Conservation (phyloP, 2,888 invertebrate species). For the Parnassius glacialis region DNA sequence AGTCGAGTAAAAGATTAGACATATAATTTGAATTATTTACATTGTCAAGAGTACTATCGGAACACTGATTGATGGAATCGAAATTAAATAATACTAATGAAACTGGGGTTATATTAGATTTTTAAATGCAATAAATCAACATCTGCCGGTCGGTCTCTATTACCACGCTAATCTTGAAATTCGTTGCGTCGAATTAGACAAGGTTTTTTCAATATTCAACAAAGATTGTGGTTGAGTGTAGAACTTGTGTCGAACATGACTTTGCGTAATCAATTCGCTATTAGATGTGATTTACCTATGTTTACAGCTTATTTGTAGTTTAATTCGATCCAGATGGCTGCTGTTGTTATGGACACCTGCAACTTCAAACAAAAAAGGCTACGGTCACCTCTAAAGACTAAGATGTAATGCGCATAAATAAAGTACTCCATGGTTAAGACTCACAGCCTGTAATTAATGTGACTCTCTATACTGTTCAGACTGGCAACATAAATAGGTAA, state of each 20-base stretch:
- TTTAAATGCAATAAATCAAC: constrained; percentile 17
- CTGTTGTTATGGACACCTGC: too few species aligned
- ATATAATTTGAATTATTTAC: constrained; percentile 18
- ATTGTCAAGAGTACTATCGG: constrained; percentile 19
- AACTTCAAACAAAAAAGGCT: too few species aligned
- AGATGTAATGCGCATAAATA: too few species aligned
- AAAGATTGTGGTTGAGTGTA: constrained; percentile 23
- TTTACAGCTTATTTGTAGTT: too few species aligned
- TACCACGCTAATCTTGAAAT: constrained; percentile 15
- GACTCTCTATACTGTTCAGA: too few species aligned
- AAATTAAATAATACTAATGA: constrained; percentile 18
- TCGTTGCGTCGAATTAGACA: constrained; percentile 21
- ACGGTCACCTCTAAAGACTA: too few species aligned
- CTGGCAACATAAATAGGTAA: too few species aligned
- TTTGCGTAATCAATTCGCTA: too few species aligned
- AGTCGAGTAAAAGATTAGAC: constrained; percentile 13
- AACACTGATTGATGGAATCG: constrained; percentile 13
- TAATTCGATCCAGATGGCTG: too few species aligned
- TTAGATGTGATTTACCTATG: too few species aligned
- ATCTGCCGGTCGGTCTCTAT: constrained; percentile 14
- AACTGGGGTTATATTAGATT: constrained; percentile 17
- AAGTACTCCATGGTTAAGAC: too few species aligned
- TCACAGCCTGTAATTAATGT: too few species aligned
- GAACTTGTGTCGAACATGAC: background rate
- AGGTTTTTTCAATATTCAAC: constrained; percentile 17